phyloP scores from a whole-genome alignment of 1,140 invertebrate species.

The Meloidogyne chitwoodi region DNA sequence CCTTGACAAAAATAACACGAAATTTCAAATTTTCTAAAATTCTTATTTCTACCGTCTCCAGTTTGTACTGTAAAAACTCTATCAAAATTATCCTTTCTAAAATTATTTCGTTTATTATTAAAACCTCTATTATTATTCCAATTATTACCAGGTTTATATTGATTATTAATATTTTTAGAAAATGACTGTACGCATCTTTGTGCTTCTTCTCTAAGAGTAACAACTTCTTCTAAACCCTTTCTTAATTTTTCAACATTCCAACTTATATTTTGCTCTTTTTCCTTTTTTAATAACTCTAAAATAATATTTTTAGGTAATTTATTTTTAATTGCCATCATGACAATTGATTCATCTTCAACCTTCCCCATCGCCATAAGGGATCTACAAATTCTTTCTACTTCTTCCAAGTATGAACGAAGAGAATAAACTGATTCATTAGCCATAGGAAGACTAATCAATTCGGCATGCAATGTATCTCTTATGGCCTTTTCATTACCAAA shows the following conservation, averaged over 20 bases:
- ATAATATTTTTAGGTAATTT: background rate
- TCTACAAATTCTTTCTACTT: conserved; percentile 3
- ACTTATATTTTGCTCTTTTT: background rate
- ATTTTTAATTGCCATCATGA: background rate
- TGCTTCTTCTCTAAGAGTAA: background rate
- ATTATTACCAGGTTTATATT: background rate
- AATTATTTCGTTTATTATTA: background rate
- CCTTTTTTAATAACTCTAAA: background rate
- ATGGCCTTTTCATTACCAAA: background rate
- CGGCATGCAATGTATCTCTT: background rate
- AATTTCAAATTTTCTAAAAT: background rate
- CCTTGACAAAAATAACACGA: background rate
- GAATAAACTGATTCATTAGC: background rate
- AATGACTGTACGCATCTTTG: background rate
- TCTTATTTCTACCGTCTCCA: background rate
- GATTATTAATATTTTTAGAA: background rate
- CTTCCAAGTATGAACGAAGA: background rate
- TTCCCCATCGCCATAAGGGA: background rate
- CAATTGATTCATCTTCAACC: background rate
- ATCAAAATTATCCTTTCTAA: background rate
- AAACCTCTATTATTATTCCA: background rate
- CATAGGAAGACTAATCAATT: background rate
- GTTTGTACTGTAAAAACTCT: background rate
- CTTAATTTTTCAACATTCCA: background rate
- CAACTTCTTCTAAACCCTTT: background rate